Evolutionary conservation across 2,113 vertebrate species (phyloP).

Genomic region (Tonatia bakeri): DNA sequence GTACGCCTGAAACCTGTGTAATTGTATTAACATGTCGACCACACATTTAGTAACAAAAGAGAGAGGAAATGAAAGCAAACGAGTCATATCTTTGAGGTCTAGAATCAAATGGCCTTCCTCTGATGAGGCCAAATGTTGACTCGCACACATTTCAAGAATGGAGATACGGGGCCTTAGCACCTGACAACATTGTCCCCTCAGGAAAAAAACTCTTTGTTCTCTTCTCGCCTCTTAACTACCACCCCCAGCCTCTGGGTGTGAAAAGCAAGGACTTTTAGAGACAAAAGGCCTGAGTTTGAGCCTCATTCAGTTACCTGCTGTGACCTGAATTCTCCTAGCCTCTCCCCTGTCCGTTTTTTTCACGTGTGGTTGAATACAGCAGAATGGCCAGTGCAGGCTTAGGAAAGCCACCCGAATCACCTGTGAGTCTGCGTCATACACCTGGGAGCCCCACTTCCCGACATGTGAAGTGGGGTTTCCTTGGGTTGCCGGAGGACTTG

Average conservation of each 20-base stretch:
- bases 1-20: background rate
- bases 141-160: background rate
- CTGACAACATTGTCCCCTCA: background rate
- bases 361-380: background rate
- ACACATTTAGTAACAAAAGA: background rate
- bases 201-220: background rate
- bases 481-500: background rate
- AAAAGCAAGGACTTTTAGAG: background rate
- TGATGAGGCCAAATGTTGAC: background rate
- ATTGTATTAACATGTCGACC: background rate
- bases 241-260: rapidly evolving
- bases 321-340: background rate
- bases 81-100: background rate
- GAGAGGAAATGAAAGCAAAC: background rate
- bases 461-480: rapidly evolving
- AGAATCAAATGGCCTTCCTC: background rate
- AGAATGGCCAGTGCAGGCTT: rapidly evolving
- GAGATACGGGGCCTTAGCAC: background rate
- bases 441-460: background rate
- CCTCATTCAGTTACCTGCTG: background rate
- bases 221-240: background rate
- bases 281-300: background rate
- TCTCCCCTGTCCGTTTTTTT: background rate
- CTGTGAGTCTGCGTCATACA: rapidly evolving
- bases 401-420: background rate